A percentile compares a stretch with the other conserved stretches of the same genome.
Evolutionary conservation across 2,113 vertebrate genomes (phyloP).

Genomic region (Dipodomys ordii): DNA sequence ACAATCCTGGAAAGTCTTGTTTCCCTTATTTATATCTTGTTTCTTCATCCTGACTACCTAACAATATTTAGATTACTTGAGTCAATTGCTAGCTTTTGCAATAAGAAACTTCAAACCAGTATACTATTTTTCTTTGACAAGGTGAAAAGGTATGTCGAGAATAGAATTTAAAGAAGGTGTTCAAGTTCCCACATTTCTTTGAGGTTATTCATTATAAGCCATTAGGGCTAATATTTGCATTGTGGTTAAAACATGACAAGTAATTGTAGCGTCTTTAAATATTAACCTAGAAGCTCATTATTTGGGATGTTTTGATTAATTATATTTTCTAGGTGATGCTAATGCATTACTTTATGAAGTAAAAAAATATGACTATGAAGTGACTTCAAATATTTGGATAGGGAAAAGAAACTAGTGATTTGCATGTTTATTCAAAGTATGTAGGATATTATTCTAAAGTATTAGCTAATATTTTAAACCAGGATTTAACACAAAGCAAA

Average conservation of each 20-base stretch:
- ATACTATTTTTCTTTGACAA: background rate
- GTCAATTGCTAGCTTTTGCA: background rate
- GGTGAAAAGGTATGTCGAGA: background rate
- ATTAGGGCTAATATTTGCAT: slow-evolving; percentile 44
- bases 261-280: slow-evolving; percentile 40
- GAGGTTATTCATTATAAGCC: slow-evolving; percentile 5
- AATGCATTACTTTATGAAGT: slow-evolving; percentile 23
- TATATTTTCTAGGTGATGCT: slow-evolving; percentile 16
- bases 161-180: background rate
- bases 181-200: background rate
- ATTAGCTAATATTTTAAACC: background rate
- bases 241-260: slow-evolving; percentile 37
- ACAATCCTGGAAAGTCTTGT: background rate
- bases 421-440: background rate
- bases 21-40: background rate
- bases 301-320: background rate
- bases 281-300: slow-evolving; percentile 52
- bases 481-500: background rate
- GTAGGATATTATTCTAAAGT: background rate
- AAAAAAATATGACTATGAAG: slow-evolving; percentile 42
- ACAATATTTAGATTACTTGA: background rate
- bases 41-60: background rate
- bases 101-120: background rate
- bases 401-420: background rate
- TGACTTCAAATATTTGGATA: slow-evolving; percentile 48